phyloP scores from a whole-genome alignment of 2,113 vertebrate species.

The Tringa solitaria region DNA sequence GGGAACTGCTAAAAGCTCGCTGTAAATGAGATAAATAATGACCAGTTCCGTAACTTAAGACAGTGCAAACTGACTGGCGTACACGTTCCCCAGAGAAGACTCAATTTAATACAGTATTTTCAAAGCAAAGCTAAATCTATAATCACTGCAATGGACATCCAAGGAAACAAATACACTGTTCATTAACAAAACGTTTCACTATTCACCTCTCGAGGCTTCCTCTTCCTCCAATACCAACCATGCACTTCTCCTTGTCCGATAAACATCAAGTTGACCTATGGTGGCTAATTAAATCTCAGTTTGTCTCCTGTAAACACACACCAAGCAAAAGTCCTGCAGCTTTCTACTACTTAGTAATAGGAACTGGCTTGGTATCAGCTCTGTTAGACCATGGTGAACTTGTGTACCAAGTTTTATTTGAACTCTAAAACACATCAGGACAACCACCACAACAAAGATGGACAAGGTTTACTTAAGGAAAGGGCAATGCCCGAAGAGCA shows the following conservation, averaged over 20 bases:
- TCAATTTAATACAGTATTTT: background rate
- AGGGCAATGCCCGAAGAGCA: background rate
- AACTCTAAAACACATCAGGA: background rate
- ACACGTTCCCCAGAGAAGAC: background rate
- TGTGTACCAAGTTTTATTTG: background rate
- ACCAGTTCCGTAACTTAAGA: background rate
- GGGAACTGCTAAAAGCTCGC: background rate
- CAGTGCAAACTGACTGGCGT: rapidly evolving
- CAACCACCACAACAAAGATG: background rate
- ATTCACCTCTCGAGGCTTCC: background rate
- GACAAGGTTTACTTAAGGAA: background rate
- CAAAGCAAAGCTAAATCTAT: background rate
- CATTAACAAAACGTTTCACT: background rate
- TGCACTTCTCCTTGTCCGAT: rapidly evolving
- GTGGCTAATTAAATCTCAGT: background rate
- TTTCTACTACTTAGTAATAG: background rate
- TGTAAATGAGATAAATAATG: background rate
- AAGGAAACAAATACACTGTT: background rate
- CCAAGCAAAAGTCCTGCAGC: background rate
- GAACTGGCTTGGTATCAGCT: background rate
- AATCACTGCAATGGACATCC: background rate
- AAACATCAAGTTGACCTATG: background rate
- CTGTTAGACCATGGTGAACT: background rate
- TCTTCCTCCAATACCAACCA: background rate
- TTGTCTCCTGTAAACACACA: background rate